Base-by-base conservation (phyloP, 2,113 vertebrate genomes). In the Eira barbara region DNA sequence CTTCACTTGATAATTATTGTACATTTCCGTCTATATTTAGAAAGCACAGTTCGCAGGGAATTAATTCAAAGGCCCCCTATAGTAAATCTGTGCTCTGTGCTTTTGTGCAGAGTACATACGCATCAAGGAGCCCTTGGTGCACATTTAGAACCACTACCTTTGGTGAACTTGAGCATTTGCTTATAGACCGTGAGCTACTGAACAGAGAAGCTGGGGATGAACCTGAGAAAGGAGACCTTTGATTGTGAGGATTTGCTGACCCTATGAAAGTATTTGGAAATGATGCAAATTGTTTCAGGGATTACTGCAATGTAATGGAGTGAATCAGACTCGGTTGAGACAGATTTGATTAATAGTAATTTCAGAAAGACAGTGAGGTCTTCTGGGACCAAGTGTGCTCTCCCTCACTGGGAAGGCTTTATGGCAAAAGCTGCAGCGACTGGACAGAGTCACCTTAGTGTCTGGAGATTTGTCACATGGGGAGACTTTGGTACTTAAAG, bases 271-370 rank as follows among this genome's bases (percentile, higher is more conserved):
- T 84, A 94, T 79, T 92, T 87, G 80, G 79, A 94, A 96, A 84
- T 8, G 85, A 81, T 84, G 88, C 27, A 91, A 21, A 94, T 95
- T 97, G 92, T 88, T 89, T 95, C 47, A 59, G 89, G 76, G 85
- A 95, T 97, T 93, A 96, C 31, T 42, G 78, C 36, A 23, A 57
- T 61, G 81, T 42, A 73, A 55, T 27, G 27, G 45, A 71, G 91
- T 91, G 74, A 73, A 87, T 92, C 80, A 87, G 91, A 71, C n/a
- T 83, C 18, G 8, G 39, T 76, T 88, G 71, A 84, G 85, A 59
- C n/a, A 78, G 73, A 81, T 95, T 74, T 79, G 87, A 79, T 89
- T 76, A 49, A 65, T 34, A 59, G 95, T 63, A 55, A 94, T 94
- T 96, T 85, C 80, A 79, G 95, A 91, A 93, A 49, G 80, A 29